A percentile compares a stretch with the other conserved stretches of the same genome.
Evolutionary conservation across 2,888 invertebrate genomes (phyloP).

Genomic region (Nomada hirtipes): DNA sequence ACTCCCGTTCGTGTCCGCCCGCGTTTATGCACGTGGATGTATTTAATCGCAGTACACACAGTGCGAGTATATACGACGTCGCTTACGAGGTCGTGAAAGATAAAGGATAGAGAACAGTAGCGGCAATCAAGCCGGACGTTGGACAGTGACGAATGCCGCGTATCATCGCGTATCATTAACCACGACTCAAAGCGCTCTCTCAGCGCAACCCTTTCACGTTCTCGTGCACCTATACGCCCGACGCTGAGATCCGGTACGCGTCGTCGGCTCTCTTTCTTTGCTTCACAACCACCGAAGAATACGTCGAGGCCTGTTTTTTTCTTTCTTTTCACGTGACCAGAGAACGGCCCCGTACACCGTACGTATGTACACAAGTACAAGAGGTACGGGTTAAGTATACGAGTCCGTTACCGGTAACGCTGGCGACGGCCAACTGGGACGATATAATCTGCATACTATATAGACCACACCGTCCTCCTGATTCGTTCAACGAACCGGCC

Average conservation of each 20-base stretch:
- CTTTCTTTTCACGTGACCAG: conserved; percentile 33
- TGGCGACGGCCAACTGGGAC: conserved; percentile 59
- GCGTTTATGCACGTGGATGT: conserved; percentile 30
- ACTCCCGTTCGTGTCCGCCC: conserved; percentile 9
- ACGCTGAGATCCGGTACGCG: conserved; percentile 57
- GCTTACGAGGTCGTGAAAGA: conserved; percentile 71
- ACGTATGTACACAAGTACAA: conserved; percentile 46
- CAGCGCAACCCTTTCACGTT: conserved; percentile 60
- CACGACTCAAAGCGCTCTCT: conserved; percentile 76
- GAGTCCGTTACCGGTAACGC: conserved; percentile 58
- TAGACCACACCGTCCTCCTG: conserved; percentile 19
- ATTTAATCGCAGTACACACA: conserved; percentile 28
- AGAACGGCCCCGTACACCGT: conserved; percentile 49
- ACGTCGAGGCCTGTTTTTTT: conserved; percentile 13
- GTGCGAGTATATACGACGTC: conserved; percentile 18
- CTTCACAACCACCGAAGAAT: conserved; percentile 14
- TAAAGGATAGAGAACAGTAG: conserved; percentile 82
- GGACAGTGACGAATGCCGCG: conserved; percentile 83
- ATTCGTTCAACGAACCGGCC: conserved; percentile 5
- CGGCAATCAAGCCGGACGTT: conserved; percentile 82
- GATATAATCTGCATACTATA: conserved; percentile 63
- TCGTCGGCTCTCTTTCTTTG: neutral
- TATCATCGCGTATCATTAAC: conserved; percentile 84
- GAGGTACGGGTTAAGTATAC: conserved; percentile 57
- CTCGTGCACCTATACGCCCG: conserved; percentile 60